Base-by-base conservation (phyloP, 2,888 invertebrate genomes). In the Cantharis nigra region DNA sequence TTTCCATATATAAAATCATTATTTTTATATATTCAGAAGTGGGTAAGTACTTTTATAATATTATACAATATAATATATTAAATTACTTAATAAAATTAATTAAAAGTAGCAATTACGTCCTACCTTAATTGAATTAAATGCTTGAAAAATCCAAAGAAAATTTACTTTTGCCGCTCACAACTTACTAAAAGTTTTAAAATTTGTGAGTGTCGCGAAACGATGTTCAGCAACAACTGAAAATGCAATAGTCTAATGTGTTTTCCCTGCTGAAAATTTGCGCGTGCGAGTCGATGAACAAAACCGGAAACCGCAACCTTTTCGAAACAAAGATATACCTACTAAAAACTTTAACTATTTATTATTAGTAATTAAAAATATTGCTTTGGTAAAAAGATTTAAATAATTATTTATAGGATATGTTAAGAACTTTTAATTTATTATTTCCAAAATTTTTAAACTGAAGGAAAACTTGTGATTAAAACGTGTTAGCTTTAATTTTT, bases 191-290 rank as follows among this genome's bases (percentile, higher is more conserved):
- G 71, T 67, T 69, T 33, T 63, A 63, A 14, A 64, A 16, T 63
- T 23, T 70, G 26, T 33, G 62, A 67, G 69, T 63, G 49, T 30
- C 63, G 49, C 62, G 73, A 70, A 72, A 30, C 69, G 49, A 70
- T 14, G 76, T 69, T 73, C 69, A 70, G 63, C 72, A 76, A 72
- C 76, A 73, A 76, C 76, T 76, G 76, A 63, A 76, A 72, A 76
- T 70, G 72, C 63, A 70, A 70, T 33, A 63, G 70, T 65, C 64
- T 71, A 30, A 70, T 20, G 67, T 69, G 72, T 76, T 76, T 76
- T 76, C 70, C 76, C 33, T 71, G 71, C 63, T 64, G 77, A 77
- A 77, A 77, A 71, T 77, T 77, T 63, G 77, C 77, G 77, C 77
- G 74, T 77, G 77, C 77, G 77, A 74, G 65, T 62, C 72, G 20